phyloP scores from a whole-genome alignment of 2,797 vertebrate genomes.

The Microhierax caerulescens region DNA sequence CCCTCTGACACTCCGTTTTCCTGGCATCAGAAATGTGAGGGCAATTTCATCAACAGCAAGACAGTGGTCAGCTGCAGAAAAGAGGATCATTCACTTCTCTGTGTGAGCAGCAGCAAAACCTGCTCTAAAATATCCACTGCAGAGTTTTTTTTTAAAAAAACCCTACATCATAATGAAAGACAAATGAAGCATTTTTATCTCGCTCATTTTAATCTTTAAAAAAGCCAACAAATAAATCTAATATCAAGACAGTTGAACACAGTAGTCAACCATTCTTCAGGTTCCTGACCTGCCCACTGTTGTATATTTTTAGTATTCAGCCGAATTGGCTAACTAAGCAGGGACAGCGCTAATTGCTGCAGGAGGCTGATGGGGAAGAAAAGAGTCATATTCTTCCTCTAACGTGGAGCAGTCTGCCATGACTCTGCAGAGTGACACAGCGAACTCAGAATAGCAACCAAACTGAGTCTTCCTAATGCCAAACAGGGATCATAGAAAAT shows the following conservation, averaged over 20 bases:
- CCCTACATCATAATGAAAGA: not conserved
- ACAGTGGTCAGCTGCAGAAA: not conserved
- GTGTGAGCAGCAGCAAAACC: not conserved
- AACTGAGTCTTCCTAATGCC: not conserved
- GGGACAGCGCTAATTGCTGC: not conserved
- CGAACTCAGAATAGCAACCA: not conserved
- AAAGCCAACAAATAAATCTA: not conserved
- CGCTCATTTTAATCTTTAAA: not conserved
- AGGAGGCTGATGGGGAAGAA: not conserved
- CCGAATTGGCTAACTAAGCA: not conserved
- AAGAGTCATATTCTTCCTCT: not conserved
- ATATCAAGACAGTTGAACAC: not conserved
- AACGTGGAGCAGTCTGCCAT: not conserved
- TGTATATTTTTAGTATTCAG: not conserved
- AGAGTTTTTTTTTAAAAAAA: not conserved
- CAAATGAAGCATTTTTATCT: not conserved
- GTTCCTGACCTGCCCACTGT: not conserved
- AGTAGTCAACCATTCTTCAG: not conserved
- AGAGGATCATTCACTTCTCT: not conserved
- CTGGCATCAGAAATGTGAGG: not conserved
- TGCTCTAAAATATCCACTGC: not conserved
- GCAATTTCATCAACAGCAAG: not conserved
- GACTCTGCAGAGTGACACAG: slow-evolving; percentile 49
- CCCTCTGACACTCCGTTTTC: not conserved
- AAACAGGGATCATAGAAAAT: not conserved